Evolutionary conservation across 2,888 invertebrate species (phyloP), one percentile per base, ranked within the genome.

Genomic region (Isoperla grammatica): DNA sequence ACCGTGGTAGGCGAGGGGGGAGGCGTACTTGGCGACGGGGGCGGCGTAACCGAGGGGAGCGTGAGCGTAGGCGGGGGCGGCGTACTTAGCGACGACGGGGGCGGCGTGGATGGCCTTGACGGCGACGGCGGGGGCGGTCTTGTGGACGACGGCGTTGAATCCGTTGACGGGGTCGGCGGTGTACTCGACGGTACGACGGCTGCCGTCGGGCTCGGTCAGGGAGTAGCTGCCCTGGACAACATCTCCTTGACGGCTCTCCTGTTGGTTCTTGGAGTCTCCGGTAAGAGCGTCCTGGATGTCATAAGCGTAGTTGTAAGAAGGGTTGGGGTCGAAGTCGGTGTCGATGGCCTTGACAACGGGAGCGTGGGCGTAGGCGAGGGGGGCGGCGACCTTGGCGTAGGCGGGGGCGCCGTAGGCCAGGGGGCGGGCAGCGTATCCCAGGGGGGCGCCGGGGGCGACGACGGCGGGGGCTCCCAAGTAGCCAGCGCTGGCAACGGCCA

Each of bases 351-450:
- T 45, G 23, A 46, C 56, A 2, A 45, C 45, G 23, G 46, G 35
- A 12, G 60, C 60, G n/a, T n/a, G n/a, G 13, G 39, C 58, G 13
- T 45, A 56, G 23, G 20, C 42, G 20, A 57, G 40, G 35, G 61
- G 60, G 40, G 53, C 57, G 49, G 59, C 61, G 40, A 57, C 61
- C 29, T 57, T 39, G n/a, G 62, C 62, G n/a, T 49, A 55, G 46
- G 61, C 49, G 48, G 63, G 60, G 43, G 63, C 58, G 56, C 59
- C 60, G 37, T 58, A 58, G n/a, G 58, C 64, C 9, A 57, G 43
- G 20, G 57, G 60, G 12, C 49, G 39, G 29, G 37, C 37, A 22
- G 20, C 11, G 49, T 11, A 20, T 9, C 9, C n/a, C n/a, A 12
- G n/a, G 23, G 12, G n/a, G 40, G 37, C 37, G 40, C 37, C 19